These are phyloP conservation scores for Typhlichthys subterraneus DNA, from an alignment of 2,797 vertebrate species.

Conservation along the genomic window DNA sequence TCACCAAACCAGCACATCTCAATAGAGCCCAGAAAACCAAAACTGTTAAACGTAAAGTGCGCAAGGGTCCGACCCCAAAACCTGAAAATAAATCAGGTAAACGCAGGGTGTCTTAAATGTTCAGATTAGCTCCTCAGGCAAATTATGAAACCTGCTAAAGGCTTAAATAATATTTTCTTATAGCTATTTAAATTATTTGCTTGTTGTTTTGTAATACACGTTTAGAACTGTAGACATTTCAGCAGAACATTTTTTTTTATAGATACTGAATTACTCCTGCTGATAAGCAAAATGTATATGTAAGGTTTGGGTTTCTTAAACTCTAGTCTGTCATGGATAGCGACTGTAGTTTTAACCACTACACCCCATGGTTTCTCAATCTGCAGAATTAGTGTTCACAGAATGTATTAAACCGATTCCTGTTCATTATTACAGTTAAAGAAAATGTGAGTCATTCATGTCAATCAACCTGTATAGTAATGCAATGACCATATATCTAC, in stretches of 20 bases:
- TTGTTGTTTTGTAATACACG: too few species aligned
- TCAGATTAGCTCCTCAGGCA: not conserved
- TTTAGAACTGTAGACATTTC: too few species aligned
- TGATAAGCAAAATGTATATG: too few species aligned
- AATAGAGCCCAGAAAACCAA: conserved; percentile 49
- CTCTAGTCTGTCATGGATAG: too few species aligned
- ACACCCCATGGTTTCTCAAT: not conserved
- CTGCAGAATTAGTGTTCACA: not conserved
- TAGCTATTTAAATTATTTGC: too few species aligned
- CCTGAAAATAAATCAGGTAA: conserved; percentile 45
- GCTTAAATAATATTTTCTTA: too few species aligned
- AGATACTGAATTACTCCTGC: too few species aligned
- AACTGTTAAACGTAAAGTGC: conserved; percentile 56
- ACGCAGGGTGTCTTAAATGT: conserved; percentile 52
- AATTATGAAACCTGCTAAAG: too few species aligned
- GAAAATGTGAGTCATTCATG: not conserved
- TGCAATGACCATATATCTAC: conserved; percentile 17
- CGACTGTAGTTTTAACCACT: not conserved
- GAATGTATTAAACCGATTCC: too few species aligned
- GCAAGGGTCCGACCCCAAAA: conserved; percentile 47
- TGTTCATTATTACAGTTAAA: too few species aligned
- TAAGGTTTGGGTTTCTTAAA: too few species aligned
- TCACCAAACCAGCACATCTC: conserved; percentile 61
- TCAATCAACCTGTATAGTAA: not conserved
- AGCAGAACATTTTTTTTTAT: too few species aligned